These are phyloP conservation scores for Strix occidentalis DNA, from an alignment of 2,797 vertebrate species.

Conservation along the genomic window DNA sequence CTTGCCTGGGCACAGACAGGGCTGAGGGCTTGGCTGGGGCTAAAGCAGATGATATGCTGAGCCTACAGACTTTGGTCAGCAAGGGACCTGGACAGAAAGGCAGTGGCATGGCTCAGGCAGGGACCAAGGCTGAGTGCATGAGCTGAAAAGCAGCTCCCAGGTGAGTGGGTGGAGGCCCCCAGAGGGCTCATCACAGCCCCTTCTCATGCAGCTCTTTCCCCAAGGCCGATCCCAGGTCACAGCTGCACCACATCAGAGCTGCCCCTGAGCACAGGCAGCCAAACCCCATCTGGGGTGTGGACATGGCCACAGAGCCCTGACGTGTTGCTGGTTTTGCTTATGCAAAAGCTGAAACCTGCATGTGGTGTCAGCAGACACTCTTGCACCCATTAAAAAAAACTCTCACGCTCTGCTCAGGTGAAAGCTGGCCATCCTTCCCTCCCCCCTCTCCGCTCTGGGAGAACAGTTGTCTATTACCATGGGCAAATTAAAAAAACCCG, in stretches of 20 bases:
- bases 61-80: fast-evolving
- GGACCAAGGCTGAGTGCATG: background rate
- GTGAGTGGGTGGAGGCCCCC: fast-evolving
- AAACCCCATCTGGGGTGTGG: fast-evolving
- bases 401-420: background rate
- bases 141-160: background rate
- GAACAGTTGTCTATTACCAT: background rate
- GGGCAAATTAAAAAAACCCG: background rate
- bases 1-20: background rate
- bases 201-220: background rate
- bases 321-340: background rate
- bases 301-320: background rate
- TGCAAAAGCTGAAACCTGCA: background rate
- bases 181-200: background rate
- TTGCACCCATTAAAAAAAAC: fast-evolving
- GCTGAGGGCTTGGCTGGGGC: background rate
- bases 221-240: background rate
- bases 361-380: fast-evolving
- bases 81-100: background rate
- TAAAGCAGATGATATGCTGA: background rate
- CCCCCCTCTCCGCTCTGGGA: too few relatives aligned
- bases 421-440: background rate
- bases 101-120: fast-evolving
- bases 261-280: background rate
- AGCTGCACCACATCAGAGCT: background rate